Conservation (phyloP, 2,113 vertebrate species). For the Python bivittatus region DNA sequence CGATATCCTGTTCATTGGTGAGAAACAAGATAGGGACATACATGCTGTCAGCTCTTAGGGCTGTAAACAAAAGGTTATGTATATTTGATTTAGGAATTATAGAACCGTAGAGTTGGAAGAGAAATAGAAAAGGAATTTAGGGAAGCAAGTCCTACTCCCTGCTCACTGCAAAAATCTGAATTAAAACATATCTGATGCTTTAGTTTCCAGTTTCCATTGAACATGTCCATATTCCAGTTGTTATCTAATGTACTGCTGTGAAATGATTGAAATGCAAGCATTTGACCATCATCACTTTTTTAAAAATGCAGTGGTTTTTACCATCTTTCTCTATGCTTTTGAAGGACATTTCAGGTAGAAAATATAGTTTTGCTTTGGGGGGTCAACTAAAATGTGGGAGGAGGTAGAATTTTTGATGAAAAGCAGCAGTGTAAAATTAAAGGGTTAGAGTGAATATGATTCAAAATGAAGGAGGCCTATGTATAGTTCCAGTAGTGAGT, state of each 20-base stretch:
- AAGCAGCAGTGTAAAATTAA: too few species aligned
- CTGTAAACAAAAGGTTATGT: not conserved
- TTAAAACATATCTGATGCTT: not conserved
- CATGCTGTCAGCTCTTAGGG: not conserved
- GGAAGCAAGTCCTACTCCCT: not conserved
- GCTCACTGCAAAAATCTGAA: not conserved
- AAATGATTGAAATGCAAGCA: not conserved
- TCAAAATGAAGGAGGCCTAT: not conserved
- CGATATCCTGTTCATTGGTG: not conserved
- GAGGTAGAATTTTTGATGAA: not conserved
- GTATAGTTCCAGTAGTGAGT: not conserved
- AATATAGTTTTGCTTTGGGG: not conserved
- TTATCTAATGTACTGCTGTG: not conserved
- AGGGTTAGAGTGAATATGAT: not conserved
- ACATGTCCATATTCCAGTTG: not conserved
- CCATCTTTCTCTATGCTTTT: not conserved
- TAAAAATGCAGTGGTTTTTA: not conserved
- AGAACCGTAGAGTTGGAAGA: not conserved
- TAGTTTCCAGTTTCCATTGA: not conserved
- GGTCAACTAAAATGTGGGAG: not conserved
- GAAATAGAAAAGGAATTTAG: not conserved
- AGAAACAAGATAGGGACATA: not conserved
- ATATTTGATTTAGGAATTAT: not conserved
- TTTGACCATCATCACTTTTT: not conserved
- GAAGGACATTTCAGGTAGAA: not conserved